Base-by-base conservation (phyloP, 2,797 vertebrate genomes). In the Phoxinus dragarum region DNA sequence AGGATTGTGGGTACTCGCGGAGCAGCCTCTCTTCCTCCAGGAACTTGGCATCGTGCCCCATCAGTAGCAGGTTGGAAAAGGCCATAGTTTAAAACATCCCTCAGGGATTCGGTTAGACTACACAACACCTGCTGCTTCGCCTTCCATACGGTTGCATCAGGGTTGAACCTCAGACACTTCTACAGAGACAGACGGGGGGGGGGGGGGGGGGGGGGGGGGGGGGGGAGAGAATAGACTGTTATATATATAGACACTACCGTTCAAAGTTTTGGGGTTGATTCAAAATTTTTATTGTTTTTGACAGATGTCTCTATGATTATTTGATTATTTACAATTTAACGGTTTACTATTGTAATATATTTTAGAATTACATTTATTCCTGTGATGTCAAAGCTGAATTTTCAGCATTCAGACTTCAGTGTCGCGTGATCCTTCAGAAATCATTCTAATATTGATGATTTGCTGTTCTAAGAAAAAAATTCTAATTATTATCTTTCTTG, bases 41-140 rank as follows among this genome's bases (percentile, higher is more conserved):
- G 92, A 98, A 98, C 90, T 97, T 98, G 93, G 97, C 97, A 0
- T 98, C 97, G 0, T 97, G 95, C 81, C 97, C 97, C 97, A 0
- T 98, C 97, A 1, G 97, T 97, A 88, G 97, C 97, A 0, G 97
- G 97, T 90, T 98, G 97, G 94, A 99, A 99, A 38, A 99, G 96
- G 34, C 97, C 97, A 0, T 99, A 98, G 94, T 98, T 98, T 77
- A 98, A 95, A 59, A 98, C 97, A 0, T 99, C 97, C 87, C 97
- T 94, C 64, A 99, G 94, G 3, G 97, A 98, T 88, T 98, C 97
- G 0, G 97, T 99, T 84, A 99, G 95, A 5, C 97, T 97, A 54
- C 97, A 98, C 73, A 99, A 94, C 56, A 98, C 96, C 94, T 98
- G 97, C 94, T 98, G 97, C 93, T 99, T 99, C 73, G 97, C 97